A percentile compares a stretch with the other conserved stretches of the same genome.
Conservation (phyloP, 2,113 vertebrate species). For the Abramis brama region DNA sequence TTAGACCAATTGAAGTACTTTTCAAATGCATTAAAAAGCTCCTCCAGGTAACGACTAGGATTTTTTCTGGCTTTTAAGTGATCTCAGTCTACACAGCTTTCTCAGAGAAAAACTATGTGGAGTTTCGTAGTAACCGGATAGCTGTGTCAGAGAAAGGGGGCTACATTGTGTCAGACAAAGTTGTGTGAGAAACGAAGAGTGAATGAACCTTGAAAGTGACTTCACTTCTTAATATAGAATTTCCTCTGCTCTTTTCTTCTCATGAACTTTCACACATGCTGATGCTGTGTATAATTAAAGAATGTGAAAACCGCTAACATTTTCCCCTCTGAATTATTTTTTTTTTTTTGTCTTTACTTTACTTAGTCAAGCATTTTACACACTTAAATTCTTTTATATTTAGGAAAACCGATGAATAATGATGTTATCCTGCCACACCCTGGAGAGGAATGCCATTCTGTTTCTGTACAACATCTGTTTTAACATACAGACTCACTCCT, state of each 20-base stretch:
- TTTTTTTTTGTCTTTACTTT: not conserved
- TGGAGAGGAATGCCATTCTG: not conserved
- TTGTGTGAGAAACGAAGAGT: not conserved
- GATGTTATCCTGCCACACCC: not conserved
- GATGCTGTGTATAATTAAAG: not conserved
- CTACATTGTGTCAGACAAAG: slow-evolving; percentile 31
- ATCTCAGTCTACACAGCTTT: not conserved
- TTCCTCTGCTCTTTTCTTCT: not conserved
- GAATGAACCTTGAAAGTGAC: not conserved
- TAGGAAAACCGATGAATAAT: not conserved
- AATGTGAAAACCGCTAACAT: not conserved
- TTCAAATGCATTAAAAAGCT: not conserved
- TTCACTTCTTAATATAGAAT: not conserved
- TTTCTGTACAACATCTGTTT: not conserved
- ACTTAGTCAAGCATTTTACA: not conserved
- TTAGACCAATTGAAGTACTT: not conserved
- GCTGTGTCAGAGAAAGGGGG: not conserved
- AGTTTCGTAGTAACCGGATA: slow-evolving; percentile 30
- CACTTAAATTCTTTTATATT: not conserved
- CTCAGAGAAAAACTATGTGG: not conserved
- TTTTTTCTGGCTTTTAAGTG: not conserved
- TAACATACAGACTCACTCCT: not conserved
- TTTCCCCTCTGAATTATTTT: not conserved
- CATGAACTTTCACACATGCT: not conserved
- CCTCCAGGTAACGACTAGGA: not conserved